These are phyloP conservation scores for Meloidogyne exigua DNA, from an alignment of 1,140 invertebrate genomes.

Conservation along the genomic window DNA sequence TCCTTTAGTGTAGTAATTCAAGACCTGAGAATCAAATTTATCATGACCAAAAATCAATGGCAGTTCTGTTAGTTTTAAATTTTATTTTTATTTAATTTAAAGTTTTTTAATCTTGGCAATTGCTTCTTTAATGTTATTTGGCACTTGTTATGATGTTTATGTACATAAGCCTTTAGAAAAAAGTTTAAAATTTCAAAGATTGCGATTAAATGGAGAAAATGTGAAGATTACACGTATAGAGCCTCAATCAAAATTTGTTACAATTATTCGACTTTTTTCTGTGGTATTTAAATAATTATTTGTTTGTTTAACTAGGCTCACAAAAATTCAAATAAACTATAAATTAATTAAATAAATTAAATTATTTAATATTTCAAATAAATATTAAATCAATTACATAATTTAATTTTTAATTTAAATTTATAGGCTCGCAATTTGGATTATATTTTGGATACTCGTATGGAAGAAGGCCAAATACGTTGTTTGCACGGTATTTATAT, in stretches of 20 bases:
- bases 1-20: conserved; percentile 59
- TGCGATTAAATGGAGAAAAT: not conserved
- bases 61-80: conserved; percentile 50
- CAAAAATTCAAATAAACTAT: no score
- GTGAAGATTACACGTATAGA: not conserved
- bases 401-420: no score
- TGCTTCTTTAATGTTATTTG: conserved; percentile 55
- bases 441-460: conserved; percentile 43
- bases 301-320: no score
- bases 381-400: no score
- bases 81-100: not conserved
- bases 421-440: conserved; percentile 33
- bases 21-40: conserved; percentile 52
- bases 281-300: conserved; percentile 12
- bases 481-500: conserved; percentile 50
- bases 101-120: conserved; percentile 52
- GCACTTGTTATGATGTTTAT: conserved; percentile 57
- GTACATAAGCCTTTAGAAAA: conserved; percentile 41
- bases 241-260: conserved; percentile 13
- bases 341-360: no score
- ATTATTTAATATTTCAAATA: no score
- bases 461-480: conserved; percentile 55
- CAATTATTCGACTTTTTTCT: conserved; percentile 21
- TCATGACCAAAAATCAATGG: conserved; percentile 51
- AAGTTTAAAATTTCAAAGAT: conserved; percentile 7